A percentile compares a stretch with the other conserved stretches of the same genome.
Conservation (phyloP, 2,797 vertebrate genomes). For the Peromyscus nudipes region DNA sequence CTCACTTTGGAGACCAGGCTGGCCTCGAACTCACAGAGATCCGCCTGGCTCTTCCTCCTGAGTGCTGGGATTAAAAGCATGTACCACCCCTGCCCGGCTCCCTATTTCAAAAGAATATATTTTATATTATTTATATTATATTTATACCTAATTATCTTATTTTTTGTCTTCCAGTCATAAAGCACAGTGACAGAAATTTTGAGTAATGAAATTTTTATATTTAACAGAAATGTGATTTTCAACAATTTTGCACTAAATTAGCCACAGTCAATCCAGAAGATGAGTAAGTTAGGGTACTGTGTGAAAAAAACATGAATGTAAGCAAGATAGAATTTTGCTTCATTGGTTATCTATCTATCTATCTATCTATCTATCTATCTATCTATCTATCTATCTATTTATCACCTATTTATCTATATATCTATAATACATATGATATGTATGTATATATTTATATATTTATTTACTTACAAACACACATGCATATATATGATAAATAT, state of each 20-base stretch:
- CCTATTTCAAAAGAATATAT: background rate
- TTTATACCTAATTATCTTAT: background rate
- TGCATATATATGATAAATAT: too few relatives aligned
- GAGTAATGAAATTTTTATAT: background rate
- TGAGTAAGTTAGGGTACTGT: rapidly evolving
- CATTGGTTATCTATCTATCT: background rate
- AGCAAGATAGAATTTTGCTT: background rate
- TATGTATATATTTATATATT: too few relatives aligned
- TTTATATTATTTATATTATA: background rate
- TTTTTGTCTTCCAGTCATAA: background rate
- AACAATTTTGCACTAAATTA: background rate
- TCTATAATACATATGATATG: background rate
- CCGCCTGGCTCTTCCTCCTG: too few relatives aligned
- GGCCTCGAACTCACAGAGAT: too few relatives aligned
- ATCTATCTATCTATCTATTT: background rate
- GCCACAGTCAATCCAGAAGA: background rate
- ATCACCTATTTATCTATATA: background rate
- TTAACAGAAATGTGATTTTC: background rate
- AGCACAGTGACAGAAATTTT: background rate
- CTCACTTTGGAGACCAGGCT: too few relatives aligned
- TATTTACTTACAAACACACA: too few relatives aligned
- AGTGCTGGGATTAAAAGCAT: too few relatives aligned
- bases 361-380: background rate
- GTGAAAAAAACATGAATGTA: background rate
- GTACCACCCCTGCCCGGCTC: too few relatives aligned